Percentiles rank a stretch among this genome's conserved stretches.
phyloP scores from a whole-genome alignment of 2,797 vertebrate genomes.

The Arctocebus calabarensis region DNA sequence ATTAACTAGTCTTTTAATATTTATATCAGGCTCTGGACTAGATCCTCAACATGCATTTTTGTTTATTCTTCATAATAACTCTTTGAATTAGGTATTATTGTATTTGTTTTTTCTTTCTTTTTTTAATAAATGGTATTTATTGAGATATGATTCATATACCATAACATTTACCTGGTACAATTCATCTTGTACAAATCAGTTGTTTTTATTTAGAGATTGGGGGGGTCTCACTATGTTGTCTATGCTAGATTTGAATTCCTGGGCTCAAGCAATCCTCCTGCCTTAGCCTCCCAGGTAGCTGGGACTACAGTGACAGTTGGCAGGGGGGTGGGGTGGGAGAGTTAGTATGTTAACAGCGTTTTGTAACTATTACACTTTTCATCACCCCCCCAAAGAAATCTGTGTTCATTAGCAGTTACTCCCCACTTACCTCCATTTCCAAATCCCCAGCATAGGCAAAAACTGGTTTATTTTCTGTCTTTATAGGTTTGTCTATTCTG shows the following conservation, averaged over 20 bases:
- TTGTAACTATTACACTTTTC: neutral
- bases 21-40: neutral
- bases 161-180: neutral
- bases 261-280: neutral
- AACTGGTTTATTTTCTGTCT: neutral
- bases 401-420: neutral
- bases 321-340: neutral
- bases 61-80: neutral
- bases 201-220: neutral
- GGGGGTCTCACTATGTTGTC: neutral
- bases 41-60: neutral
- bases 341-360: neutral
- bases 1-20: neutral
- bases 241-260: neutral
- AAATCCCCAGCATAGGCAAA: neutral
- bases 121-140: neutral
- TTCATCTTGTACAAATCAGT: neutral
- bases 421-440: neutral
- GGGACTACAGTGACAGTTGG: neutral
- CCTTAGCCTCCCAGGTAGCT: neutral
- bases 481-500: neutral
- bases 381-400: neutral
- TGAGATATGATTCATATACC: neutral
- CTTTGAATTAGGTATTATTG: neutral
- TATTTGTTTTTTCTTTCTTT: neutral